These are phyloP conservation scores for Sturnira hondurensis DNA, from an alignment of 2,113 vertebrate genomes.

Conservation along the genomic window DNA sequence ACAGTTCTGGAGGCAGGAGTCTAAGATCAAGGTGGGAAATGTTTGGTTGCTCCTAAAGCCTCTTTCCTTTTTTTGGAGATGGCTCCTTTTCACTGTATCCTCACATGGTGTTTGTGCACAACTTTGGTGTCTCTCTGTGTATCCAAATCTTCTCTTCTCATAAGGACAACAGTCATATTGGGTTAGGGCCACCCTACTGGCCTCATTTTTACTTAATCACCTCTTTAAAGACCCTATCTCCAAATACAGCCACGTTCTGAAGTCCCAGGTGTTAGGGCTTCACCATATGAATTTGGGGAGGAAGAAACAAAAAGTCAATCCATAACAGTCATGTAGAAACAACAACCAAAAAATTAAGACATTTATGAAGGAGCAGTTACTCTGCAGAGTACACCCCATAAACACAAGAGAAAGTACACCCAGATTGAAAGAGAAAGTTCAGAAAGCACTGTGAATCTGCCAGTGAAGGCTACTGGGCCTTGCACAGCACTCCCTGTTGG, in stretches of 20 bases:
- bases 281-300: background rate
- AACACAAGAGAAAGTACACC: background rate
- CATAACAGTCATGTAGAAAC: background rate
- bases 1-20: background rate
- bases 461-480: background rate
- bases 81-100: background rate
- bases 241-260: background rate
- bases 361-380: background rate
- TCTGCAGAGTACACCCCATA: background rate
- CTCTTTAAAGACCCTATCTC: background rate
- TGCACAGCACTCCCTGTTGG: constrained; percentile 44
- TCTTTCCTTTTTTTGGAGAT: background rate
- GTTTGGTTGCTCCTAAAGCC: background rate
- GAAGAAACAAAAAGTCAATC: background rate
- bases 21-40: background rate
- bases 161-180: background rate
- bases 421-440: background rate
- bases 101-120: background rate
- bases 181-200: background rate
- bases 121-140: background rate
- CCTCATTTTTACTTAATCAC: background rate
- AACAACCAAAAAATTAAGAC: background rate
- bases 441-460: background rate
- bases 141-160: background rate
- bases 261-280: background rate